Evolutionary conservation across 2,113 vertebrate species (phyloP).

Genomic region (Phaethon lepturus): DNA sequence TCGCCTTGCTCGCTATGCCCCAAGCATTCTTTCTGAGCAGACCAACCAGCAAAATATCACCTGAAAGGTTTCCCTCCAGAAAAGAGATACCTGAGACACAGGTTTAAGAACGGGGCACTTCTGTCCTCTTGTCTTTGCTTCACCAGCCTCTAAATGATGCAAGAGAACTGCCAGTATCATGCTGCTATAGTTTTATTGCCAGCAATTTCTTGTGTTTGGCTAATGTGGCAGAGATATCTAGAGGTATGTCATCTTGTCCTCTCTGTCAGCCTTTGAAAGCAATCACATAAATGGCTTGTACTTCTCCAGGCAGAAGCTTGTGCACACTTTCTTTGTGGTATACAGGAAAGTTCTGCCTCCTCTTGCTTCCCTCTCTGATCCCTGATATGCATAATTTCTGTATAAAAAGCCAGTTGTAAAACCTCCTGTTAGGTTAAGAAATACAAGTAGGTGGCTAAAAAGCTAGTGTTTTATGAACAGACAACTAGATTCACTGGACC

Average conservation of each 20-base stretch:
- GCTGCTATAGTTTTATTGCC: slow-evolving; percentile 32
- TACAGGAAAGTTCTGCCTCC: slow-evolving; percentile 14
- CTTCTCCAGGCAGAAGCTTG: slow-evolving; percentile 53
- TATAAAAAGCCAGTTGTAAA: slow-evolving; percentile 64
- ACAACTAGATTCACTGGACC: not conserved
- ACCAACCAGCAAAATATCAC: not conserved
- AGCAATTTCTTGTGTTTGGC: slow-evolving; percentile 54
- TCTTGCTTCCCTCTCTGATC: slow-evolving; percentile 36
- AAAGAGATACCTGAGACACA: not conserved
- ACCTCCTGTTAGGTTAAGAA: slow-evolving; percentile 27
- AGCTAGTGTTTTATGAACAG: slow-evolving; percentile 29
- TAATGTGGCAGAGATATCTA: slow-evolving; percentile 7
- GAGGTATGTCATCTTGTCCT: not conserved
- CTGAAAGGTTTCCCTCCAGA: not conserved
- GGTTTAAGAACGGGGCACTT: not conserved
- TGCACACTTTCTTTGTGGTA: slow-evolving; percentile 18
- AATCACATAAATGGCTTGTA: slow-evolving; percentile 22
- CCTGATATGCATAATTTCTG: slow-evolving; percentile 43
- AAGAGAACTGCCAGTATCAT: not conserved
- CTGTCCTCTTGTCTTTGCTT: not conserved
- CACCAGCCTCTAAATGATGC: not conserved
- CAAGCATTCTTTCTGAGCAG: not conserved
- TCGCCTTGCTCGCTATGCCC: not conserved
- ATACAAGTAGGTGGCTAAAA: slow-evolving; percentile 20
- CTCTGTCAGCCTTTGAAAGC: slow-evolving; percentile 52